These are phyloP conservation scores for Rhyacophila brunnea DNA, from an alignment of 1,140 invertebrate species.

Conservation along the genomic window DNA sequence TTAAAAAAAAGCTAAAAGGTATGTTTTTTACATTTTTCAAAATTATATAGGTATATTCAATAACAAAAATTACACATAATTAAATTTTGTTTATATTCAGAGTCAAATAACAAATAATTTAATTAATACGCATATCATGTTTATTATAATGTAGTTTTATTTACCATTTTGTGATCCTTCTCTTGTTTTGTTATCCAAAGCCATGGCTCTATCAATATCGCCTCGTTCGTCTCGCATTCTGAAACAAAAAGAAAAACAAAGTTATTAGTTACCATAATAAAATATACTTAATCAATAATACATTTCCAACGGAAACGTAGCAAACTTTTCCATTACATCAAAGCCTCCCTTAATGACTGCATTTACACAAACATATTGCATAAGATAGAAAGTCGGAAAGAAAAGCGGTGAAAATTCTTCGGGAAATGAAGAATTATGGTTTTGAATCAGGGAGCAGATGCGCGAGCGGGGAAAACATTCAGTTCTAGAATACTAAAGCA, in stretches of 20 bases:
- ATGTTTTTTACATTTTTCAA: too few relatives aligned
- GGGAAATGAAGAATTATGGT: slow-evolving; percentile 32
- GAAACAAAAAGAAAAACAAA: slow-evolving; percentile 49
- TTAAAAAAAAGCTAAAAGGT: too few relatives aligned
- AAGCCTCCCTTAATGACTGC: neutral
- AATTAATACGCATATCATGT: too few relatives aligned
- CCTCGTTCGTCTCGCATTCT: slow-evolving; percentile 82
- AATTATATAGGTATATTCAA: too few relatives aligned
- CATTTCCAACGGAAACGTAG: neutral
- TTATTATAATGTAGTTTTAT: too few relatives aligned
- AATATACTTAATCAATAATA: slow-evolving; percentile 3
- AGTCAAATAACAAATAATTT: too few relatives aligned
- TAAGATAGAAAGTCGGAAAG: neutral
- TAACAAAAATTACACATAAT: too few relatives aligned
- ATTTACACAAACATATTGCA: neutral
- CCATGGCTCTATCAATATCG: slow-evolving; percentile 73
- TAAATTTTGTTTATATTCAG: too few relatives aligned
- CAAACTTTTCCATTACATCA: neutral
- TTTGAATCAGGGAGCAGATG: slow-evolving; percentile 31
- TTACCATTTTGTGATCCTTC: slow-evolving; percentile 86
- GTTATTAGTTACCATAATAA: slow-evolving; percentile 18
- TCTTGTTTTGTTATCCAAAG: slow-evolving; percentile 75
- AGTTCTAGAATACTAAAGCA: slow-evolving; percentile 10
- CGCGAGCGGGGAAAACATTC: slow-evolving; percentile 6
- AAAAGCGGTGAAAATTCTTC: slow-evolving; percentile 16